Evolutionary conservation across 2,797 vertebrate genomes (phyloP).

Genomic region (Hemibagrus guttatus): DNA sequence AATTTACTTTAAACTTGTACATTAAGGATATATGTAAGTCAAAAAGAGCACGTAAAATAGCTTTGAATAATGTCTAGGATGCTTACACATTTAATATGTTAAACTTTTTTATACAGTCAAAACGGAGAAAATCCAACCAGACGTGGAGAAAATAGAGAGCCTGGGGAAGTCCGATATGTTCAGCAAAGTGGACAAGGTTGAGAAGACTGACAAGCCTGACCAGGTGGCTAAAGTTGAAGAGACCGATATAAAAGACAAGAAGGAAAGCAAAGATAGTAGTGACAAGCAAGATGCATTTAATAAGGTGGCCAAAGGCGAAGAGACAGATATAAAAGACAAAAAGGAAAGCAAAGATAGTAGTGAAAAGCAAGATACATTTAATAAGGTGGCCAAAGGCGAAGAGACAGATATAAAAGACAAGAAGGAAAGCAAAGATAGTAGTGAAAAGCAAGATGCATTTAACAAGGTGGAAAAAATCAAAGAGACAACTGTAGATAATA

Average conservation of each 20-base stretch:
- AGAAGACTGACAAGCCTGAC: constrained; percentile 29
- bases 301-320: constrained; percentile 29
- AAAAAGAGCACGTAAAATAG: background rate
- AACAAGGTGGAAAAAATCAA: constrained; percentile 47
- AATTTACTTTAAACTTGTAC: background rate
- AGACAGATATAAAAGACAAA: constrained; percentile 48
- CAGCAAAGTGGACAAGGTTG: constrained; percentile 49
- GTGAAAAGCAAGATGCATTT: constrained; percentile 48
- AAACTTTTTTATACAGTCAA: constrained; percentile 57
- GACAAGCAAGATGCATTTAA: constrained; percentile 33
- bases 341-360: constrained; percentile 57
- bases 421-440: constrained; percentile 56
- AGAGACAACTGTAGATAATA: constrained; percentile 21
- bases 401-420: constrained; percentile 46
- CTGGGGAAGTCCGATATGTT: constrained; percentile 54
- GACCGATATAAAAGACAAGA: constrained; percentile 48
- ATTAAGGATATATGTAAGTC: background rate
- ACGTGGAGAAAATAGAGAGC: constrained; percentile 41
- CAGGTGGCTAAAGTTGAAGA: constrained; percentile 31
- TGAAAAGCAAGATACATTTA: constrained; percentile 47
- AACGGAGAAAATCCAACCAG: constrained; percentile 61
- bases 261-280: constrained; percentile 57
- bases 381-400: constrained; percentile 42
- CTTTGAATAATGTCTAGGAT: background rate
- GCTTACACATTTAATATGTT: constrained; percentile 5